A percentile compares a stretch with the other conserved stretches of the same genome.
Conservation (phyloP, 2,888 invertebrate genomes). For the Oligia strigilis region DNA sequence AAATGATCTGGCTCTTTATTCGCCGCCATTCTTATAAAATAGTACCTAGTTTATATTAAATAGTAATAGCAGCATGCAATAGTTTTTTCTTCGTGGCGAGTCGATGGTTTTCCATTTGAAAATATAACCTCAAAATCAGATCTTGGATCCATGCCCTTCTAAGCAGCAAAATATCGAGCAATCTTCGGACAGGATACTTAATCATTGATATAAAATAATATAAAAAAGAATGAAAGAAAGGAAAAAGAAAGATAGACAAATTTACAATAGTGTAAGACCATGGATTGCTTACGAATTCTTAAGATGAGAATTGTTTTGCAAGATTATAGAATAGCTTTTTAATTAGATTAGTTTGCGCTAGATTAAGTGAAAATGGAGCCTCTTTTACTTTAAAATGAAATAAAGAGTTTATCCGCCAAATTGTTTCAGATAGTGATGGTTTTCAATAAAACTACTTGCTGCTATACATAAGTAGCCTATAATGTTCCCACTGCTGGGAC, state of each 20-base stretch:
- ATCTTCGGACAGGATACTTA: no score
- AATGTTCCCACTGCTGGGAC: no score
- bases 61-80: neutral
- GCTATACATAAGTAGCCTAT: no score
- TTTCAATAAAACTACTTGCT: no score
- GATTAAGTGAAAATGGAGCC: neutral
- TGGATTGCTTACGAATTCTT: neutral
- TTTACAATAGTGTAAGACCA: no score
- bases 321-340: constrained; percentile 1
- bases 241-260: no score
- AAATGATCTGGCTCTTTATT: neutral
- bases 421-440: no score
- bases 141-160: neutral
- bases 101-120: neutral
- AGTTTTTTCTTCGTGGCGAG: neutral
- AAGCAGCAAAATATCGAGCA: neutral
- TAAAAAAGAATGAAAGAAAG: no score
- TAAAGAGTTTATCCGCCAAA: neutral
- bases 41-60: neutral
- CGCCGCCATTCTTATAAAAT: neutral
- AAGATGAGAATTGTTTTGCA: neutral
- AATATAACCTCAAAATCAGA: neutral
- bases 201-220: neutral
- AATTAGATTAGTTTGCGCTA: neutral
- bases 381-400: neutral